Conservation (phyloP, 1,140 invertebrate species). For the Cephus cinctus region DNA sequence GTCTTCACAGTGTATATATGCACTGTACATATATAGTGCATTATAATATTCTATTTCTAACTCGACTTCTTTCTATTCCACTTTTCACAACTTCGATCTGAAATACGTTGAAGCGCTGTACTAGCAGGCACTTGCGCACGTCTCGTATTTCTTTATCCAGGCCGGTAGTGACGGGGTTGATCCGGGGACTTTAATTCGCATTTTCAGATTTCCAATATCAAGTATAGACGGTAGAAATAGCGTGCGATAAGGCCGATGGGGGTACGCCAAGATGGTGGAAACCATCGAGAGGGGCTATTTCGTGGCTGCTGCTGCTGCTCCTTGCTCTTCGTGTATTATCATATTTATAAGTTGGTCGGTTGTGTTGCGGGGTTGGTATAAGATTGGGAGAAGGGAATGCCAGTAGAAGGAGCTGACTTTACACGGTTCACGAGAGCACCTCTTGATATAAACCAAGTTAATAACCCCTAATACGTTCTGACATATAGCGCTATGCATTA, state of each 20-base stretch:
- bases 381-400: too few relatives aligned
- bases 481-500: background rate
- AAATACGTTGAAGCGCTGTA: too few relatives aligned
- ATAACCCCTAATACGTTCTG: background rate
- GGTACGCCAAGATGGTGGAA: background rate
- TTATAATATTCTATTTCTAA: too few relatives aligned
- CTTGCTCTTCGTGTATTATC: constrained; percentile 8
- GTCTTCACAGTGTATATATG: too few relatives aligned
- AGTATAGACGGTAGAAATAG: constrained; percentile 1
- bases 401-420: background rate
- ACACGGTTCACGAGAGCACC: background rate
- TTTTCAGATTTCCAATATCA: constrained; percentile 21
- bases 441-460: background rate
- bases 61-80: too few relatives aligned
- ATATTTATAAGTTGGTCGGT: constrained; percentile 3
- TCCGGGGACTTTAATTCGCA: constrained; percentile 18
- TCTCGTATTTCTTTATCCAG: background rate
- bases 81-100: too few relatives aligned
- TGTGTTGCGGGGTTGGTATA: background rate
- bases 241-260: background rate
- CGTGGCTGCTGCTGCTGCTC: constrained; percentile 16
- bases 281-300: constrained; percentile 14
- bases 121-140: too few relatives aligned
- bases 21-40: too few relatives aligned
- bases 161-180: background rate